Base-by-base conservation (phyloP, 2,797 vertebrate genomes). In the Australoheros facetus region DNA sequence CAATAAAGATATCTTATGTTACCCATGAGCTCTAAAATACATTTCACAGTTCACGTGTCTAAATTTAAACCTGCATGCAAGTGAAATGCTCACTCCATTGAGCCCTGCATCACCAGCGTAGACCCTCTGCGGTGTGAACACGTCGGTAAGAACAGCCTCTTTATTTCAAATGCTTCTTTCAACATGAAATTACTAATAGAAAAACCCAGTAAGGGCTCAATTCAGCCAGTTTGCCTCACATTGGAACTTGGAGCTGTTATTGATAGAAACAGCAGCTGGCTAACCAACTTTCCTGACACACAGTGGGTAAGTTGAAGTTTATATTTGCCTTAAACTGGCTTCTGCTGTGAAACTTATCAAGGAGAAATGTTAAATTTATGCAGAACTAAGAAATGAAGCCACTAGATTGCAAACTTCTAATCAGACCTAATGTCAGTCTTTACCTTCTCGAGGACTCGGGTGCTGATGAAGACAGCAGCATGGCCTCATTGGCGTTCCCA, bases 401-500 rank as follows among this genome's bases (percentile, higher is more conserved):
- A 30, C 62, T 30, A 48, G 16, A 48, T 1, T 19, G 42, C 3
- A 66, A 26, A 66, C 62, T 30, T 69, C 42, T 69, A 45, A 32
- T 66, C 23, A 55, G 34, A 45, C 28, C 16, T 42, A 3, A 4
- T 26, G 19, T 16, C 14, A 37, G 70, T 23, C 3, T 87, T 28
- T 95, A 99, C 98, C 97, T 98, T 87, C 97, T 97, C 9, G 96
- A 96, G 3, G 97, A 96, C 1, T 96, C 96, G 0, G 95, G 95
- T 0, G 91, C 95, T 73, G 95, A 93, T 0, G 97, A 95, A 72
- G 97, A 96, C 85, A 94, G 72, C 87, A 96, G 91, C 95, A 96
- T 84, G 85, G 96, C 86, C 77, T 98, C 97, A 3, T 93, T 97
- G 95, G 96, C 94, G 72, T 89, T 84, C 60, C 87, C 88, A 76